Conservation (phyloP, 1,140 invertebrate species). For the Manduca sexta region DNA sequence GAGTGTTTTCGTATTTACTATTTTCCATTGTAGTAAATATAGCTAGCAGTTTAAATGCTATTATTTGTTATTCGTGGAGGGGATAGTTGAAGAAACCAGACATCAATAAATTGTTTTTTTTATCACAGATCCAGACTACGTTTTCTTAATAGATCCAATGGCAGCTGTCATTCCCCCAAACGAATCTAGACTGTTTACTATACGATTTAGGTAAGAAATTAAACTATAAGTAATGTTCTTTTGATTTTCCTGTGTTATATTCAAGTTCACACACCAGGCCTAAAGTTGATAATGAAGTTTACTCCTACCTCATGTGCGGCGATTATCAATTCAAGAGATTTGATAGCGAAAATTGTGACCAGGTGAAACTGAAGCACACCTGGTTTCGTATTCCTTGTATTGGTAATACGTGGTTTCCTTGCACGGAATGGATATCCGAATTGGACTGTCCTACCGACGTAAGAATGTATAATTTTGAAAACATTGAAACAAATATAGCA, state of each 20-base stretch:
- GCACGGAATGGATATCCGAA: slow-evolving; percentile 49
- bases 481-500: neutral
- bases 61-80: too few relatives aligned
- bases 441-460: slow-evolving; percentile 58
- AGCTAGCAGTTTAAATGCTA: neutral
- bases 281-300: slow-evolving; percentile 48
- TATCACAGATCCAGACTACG: slow-evolving; percentile 53
- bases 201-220: slow-evolving; percentile 48
- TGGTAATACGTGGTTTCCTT: slow-evolving; percentile 54
- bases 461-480: neutral
- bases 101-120: too few relatives aligned
- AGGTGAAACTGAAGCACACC: slow-evolving; percentile 39
- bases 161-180: slow-evolving; percentile 45
- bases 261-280: slow-evolving; percentile 29
- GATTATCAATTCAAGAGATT: slow-evolving; percentile 49
- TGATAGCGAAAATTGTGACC: slow-evolving; percentile 15
- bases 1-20: too few relatives aligned
- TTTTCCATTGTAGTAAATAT: too few relatives aligned
- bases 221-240: neutral
- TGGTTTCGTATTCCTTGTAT: slow-evolving; percentile 60
- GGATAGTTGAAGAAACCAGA: too few relatives aligned
- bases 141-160: slow-evolving; percentile 57
- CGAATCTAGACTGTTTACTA: slow-evolving; percentile 55
- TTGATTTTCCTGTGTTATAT: neutral
- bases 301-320: slow-evolving; percentile 51